Evolutionary conservation across 2,113 vertebrate species (phyloP), one percentile per base, ranked within the genome.

Genomic region (Apteryx mantelli): DNA sequence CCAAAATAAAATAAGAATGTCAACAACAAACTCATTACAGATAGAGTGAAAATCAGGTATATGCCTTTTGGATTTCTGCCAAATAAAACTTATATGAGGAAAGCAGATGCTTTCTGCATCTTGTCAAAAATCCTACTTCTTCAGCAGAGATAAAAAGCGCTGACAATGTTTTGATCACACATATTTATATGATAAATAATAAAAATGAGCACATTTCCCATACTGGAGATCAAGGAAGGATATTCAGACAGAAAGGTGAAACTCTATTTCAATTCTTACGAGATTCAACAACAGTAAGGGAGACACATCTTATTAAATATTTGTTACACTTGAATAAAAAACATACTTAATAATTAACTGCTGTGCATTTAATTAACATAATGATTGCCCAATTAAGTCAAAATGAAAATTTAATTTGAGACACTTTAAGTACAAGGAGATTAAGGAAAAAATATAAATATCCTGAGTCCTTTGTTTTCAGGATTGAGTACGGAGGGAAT

Each of bases 341-440:
- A 93, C 91, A 91, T 48, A 71, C 42, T 97, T 93, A 96, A 97
- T 95, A 85, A 95, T 97, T 96, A 96, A 97, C 76, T 64, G 58
- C 61, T 82, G 77, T 94, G 83, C 93, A 96, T 94, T 97, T 97
- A 95, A 96, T 96, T 96, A 97, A 91, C 86, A 93, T 91, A 96
- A 95, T 94, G 74, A 91, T 69, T 92, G 63, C 46, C 19, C 80
- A 95, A 94, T 97, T 97, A 97, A 95, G 94, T 95, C 63, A 96
- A 94, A 97, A 95, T 93, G 66, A 97, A 95, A 93, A 89, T 92
- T 95, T 97, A 95, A 97, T 97, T 93, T 94, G 82, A 94, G 66
- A 55, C 85, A 66, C 48, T 93, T 74, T 75, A 92, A 61, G 50
- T 93, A 96, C 56, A 95, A 87, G 70, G 44, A 94, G 74, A 96